Base-by-base conservation (phyloP, 2,888 invertebrate genomes). In the Flexamia atlantica region DNA sequence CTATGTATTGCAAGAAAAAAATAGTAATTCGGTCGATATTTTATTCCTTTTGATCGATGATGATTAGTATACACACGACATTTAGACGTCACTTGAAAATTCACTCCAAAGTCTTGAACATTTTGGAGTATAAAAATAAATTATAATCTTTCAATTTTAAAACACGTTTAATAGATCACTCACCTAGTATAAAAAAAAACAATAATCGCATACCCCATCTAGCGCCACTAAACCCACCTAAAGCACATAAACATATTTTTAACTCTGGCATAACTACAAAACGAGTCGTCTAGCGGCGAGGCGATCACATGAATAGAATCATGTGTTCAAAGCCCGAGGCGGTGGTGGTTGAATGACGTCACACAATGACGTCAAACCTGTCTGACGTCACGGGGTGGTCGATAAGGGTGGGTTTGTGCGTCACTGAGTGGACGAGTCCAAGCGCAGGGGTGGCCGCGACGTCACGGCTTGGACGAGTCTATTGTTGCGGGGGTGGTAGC, bases 371-470 rank as follows among this genome's bases (percentile, higher is more conserved):
- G 76, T 46, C 23, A 76, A 76, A 23, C 0, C 76, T 40, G 17
- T 14, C 74, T 76, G 46, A 76, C 76, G 76, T 76, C 76, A 76
- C 76, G n/a, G 28, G 46, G 76, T 42, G 76, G 50, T 76, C 76
- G 50, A 76, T 76, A 76, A 76, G 76, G 76, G 76, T 76, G 46
- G 76, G 76, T 23, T 40, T 42, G 36, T 76, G 76, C 76, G 76
- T 76, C 76, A 76, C 76, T 5, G 50, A 12, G 25, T 1, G 76
- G 46, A 14, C 76, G 23, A 28, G 76, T 46, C 76, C 20, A 76
- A 7, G 25, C 3, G 12, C 9, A 7, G n/a, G 42, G 46, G 76
- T 28, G 76, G 76, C 50, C 25, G 76, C 28, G 76, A n/a, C 76
- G 76, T 76, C 76, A 50, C 76, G 25, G 14, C 0, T 0, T 40